Evolutionary conservation across 2,113 vertebrate species (phyloP).

Genomic region (Phoxinus phoxinus): DNA sequence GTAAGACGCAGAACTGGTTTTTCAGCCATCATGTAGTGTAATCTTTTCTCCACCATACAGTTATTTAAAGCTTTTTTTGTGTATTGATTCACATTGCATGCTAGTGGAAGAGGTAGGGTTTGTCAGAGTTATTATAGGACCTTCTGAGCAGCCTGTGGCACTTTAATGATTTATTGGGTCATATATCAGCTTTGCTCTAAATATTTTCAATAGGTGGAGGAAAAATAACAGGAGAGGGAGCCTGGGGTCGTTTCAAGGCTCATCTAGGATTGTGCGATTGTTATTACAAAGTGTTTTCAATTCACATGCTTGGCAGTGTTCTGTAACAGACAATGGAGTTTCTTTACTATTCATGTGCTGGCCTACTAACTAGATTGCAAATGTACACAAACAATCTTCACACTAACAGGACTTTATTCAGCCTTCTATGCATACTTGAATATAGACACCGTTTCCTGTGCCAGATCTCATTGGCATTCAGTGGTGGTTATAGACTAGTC

Average conservation of each 20-base stretch:
- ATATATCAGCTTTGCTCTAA: conserved; percentile 49
- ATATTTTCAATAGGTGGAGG: conserved; percentile 45
- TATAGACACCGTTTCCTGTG: neutral
- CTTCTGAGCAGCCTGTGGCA: neutral
- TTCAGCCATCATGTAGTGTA: neutral
- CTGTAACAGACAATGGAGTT: neutral
- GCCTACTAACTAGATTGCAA: conserved; percentile 1
- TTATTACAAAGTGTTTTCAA: conserved; percentile 7
- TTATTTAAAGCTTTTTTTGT: neutral
- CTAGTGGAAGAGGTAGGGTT: neutral
- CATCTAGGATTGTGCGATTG: conserved; percentile 59
- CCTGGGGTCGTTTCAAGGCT: conserved; percentile 56
- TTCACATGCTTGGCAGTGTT: neutral
- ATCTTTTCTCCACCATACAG: neutral
- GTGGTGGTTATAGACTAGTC: conserved; percentile 22
- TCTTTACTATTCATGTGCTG: neutral
- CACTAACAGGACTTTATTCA: neutral
- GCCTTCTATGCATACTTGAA: neutral
- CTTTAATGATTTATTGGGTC: conserved; percentile 22
- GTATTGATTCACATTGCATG: neutral
- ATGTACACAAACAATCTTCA: conserved; percentile 32
- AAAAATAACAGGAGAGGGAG: conserved; percentile 3
- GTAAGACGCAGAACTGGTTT: conserved; percentile 65
- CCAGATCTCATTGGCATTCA: conserved; percentile 56
- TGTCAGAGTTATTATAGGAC: neutral